Conservation (phyloP, 2,797 vertebrate species). For the Steatocranus sp. region DNA sequence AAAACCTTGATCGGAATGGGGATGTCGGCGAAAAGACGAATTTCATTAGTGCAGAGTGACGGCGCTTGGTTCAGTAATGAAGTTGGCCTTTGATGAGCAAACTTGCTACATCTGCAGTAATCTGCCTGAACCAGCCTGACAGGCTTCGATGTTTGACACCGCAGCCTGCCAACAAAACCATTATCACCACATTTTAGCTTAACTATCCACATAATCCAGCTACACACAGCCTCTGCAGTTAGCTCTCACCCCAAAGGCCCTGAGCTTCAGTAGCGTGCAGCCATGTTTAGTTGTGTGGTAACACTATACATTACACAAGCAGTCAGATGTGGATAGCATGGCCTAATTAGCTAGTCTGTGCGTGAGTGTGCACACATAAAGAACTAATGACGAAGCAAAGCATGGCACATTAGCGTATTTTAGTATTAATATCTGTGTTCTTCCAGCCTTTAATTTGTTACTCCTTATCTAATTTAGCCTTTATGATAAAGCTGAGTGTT, state of each 20-base stretch:
- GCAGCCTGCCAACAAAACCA: neutral
- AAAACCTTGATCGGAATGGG: neutral
- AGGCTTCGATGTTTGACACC: neutral
- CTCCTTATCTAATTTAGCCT: neutral
- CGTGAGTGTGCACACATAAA: neutral
- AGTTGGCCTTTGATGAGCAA: neutral
- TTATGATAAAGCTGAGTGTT: neutral
- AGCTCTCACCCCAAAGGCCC: neutral
- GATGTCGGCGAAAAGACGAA: neutral
- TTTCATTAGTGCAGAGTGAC: neutral
- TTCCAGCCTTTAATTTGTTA: neutral
- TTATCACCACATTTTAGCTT: neutral
- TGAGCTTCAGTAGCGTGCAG: neutral
- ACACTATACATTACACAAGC: conserved; percentile 5
- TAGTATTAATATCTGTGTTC: neutral
- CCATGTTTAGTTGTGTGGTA: neutral
- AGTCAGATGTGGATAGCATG: conserved; percentile 22
- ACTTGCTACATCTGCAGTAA: conserved; percentile 1
- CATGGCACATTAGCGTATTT: neutral
- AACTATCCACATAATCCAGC: conserved; percentile 38
- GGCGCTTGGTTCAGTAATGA: neutral
- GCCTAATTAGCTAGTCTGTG: conserved; percentile 21
- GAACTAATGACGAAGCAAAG: neutral
- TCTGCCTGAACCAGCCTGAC: neutral
- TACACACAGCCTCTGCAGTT: neutral